Evolutionary conservation across 30 jellyfish, hydroid and myxozoan species (phyloP).

Genomic region (Hydra vulgaris): DNA sequence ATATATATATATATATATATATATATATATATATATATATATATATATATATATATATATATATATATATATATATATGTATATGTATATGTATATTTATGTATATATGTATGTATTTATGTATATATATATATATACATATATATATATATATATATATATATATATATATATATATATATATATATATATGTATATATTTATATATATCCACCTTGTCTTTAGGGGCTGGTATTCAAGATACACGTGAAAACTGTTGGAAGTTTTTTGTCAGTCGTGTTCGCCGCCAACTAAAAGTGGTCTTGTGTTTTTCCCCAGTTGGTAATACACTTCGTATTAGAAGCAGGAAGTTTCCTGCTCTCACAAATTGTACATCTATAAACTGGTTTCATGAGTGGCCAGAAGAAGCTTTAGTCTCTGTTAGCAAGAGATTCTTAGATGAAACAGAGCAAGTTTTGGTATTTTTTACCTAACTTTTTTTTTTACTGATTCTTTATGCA

Average conservation of each 20-base stretch:
- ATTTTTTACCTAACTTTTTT: constrained; percentile 9
- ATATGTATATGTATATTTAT: not conserved
- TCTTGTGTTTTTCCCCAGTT: constrained; percentile 94
- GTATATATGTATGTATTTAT: not conserved
- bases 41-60: too few species aligned
- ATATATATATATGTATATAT: too few species aligned
- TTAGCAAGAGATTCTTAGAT: constrained; percentile 75
- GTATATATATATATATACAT: too few species aligned
- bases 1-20: too few species aligned
- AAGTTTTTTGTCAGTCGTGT: constrained; percentile 80
- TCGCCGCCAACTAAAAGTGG: constrained; percentile 94
- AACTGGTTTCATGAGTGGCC: constrained; percentile 99
- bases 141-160: too few species aligned
- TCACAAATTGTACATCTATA: constrained; percentile 92
- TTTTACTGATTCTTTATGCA: too few species aligned
- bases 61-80: too few species aligned
- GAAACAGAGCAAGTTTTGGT: constrained; percentile 98
- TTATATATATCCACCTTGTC: too few species aligned
- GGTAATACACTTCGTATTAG: constrained; percentile 88
- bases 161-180: too few species aligned
- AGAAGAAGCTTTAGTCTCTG: constrained; percentile 94
- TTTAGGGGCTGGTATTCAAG: constrained; percentile 77
- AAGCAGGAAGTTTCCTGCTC: constrained; percentile 94
- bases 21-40: too few species aligned
- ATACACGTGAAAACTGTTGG: constrained; percentile 97